A percentile compares a stretch with the other conserved stretches of the same genome.
Evolutionary conservation across 2,797 vertebrate species (phyloP).

Genomic region (Mormyrus proboscirostris): DNA sequence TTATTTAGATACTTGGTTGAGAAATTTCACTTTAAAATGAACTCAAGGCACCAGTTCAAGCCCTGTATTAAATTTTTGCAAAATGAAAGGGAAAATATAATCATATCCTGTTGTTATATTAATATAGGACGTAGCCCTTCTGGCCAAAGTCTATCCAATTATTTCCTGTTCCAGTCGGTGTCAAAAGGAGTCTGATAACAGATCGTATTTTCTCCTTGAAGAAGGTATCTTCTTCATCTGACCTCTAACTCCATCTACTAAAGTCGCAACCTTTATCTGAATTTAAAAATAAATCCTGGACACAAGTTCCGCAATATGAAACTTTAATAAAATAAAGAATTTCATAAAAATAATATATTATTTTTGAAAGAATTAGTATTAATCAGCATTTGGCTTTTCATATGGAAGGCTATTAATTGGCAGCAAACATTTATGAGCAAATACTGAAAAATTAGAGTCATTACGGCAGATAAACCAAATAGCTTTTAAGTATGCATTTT

Average conservation of each 20-base stretch:
- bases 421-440: not conserved
- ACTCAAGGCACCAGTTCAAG: conserved; percentile 34
- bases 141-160: conserved; percentile 36
- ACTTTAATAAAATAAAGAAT: not conserved
- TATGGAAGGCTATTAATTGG: not conserved
- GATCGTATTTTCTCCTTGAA: not conserved
- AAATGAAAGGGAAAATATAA: conserved; percentile 30
- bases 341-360: not conserved
- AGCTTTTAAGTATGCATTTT: not conserved
- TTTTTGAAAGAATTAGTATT: not conserved
- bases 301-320: not conserved
- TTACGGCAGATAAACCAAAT: not conserved
- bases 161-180: conserved; percentile 43
- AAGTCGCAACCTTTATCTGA: not conserved
- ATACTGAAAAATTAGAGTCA: not conserved
- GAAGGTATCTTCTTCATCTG: not conserved
- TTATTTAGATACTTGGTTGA: conserved; percentile 31
- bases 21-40: conserved; percentile 28
- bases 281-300: not conserved
- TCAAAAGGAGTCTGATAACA: conserved; percentile 25
- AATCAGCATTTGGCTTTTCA: not conserved
- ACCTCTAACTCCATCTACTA: not conserved
- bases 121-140: conserved; percentile 31
- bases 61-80: conserved; percentile 39
- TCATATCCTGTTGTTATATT: conserved; percentile 36